Conservation (phyloP, 2,888 invertebrate species). For the Drosophila greeni region DNA sequence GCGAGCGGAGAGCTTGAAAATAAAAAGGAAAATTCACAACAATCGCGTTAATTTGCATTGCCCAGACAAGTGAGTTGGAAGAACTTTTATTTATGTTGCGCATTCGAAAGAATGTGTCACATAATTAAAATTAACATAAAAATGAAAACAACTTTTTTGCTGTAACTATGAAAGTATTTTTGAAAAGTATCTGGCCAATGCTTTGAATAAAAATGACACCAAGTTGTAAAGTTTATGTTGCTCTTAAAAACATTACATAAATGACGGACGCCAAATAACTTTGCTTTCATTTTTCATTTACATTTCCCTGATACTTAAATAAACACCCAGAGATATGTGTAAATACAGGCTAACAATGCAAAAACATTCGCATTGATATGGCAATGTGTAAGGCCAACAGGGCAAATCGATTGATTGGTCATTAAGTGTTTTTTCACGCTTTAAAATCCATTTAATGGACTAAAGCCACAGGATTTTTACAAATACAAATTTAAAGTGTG, state of each 20-base stretch:
- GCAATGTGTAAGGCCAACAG: background rate
- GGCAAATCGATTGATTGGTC: background rate
- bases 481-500: background rate
- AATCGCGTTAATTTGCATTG: constrained; percentile 35
- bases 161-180: background rate
- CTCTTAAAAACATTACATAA: background rate
- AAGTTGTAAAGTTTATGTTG: background rate
- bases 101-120: constrained; percentile 11
- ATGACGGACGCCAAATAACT: background rate
- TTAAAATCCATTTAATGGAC: background rate
- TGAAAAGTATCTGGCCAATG: background rate
- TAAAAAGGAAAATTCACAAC: constrained; percentile 16
- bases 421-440: background rate
- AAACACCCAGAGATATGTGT: background rate
- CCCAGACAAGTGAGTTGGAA: constrained; percentile 17
- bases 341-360: background rate
- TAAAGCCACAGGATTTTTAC: background rate
- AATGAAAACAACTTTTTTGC: background rate
- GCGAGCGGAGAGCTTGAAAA: constrained; percentile 1
- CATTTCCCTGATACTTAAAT: background rate
- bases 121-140: constrained; percentile 11
- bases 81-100: constrained; percentile 21
- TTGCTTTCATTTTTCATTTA: background rate
- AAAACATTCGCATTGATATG: background rate
- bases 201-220: background rate